Evolutionary conservation across 2,888 invertebrate genomes (phyloP).

Genomic region (Xanthorhoe designata): DNA sequence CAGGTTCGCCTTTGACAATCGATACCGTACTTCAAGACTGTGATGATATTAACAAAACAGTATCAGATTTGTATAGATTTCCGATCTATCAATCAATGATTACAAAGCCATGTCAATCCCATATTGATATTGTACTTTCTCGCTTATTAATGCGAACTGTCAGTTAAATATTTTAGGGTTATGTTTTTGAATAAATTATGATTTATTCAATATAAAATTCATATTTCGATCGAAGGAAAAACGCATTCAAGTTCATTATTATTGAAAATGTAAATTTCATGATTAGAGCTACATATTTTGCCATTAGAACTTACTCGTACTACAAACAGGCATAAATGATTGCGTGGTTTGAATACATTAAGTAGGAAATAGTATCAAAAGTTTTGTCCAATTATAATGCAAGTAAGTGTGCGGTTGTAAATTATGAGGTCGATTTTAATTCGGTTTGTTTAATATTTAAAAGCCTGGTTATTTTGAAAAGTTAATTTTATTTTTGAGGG

Average conservation of each 20-base stretch:
- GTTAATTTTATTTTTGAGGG: background rate
- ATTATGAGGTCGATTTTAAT: conserved; percentile 27
- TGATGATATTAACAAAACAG: too few species aligned
- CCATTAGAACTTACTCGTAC: background rate
- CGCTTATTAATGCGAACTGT: too few species aligned
- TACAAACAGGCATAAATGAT: conserved; percentile 7
- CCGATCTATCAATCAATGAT: too few species aligned
- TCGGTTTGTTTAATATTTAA: conserved; percentile 20
- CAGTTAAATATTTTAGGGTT: too few species aligned
- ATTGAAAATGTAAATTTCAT: too few species aligned
- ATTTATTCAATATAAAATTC: too few species aligned
- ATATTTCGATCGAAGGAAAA: too few species aligned
- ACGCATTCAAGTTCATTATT: too few species aligned
- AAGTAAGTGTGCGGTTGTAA: conserved; percentile 17
- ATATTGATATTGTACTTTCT: too few species aligned
- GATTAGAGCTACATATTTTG: background rate
- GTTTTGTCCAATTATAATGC: conserved; percentile 24
- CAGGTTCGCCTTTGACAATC: background rate
- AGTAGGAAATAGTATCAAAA: conserved; percentile 9
- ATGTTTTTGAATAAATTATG: too few species aligned
- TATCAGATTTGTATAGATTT: too few species aligned
- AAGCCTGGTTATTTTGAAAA: conserved; percentile 6
- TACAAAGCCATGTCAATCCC: too few species aligned
- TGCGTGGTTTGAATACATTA: conserved; percentile 22
- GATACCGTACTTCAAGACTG: background rate